Conservation (phyloP, 2,113 vertebrate genomes). For the Elachura formosa region DNA sequence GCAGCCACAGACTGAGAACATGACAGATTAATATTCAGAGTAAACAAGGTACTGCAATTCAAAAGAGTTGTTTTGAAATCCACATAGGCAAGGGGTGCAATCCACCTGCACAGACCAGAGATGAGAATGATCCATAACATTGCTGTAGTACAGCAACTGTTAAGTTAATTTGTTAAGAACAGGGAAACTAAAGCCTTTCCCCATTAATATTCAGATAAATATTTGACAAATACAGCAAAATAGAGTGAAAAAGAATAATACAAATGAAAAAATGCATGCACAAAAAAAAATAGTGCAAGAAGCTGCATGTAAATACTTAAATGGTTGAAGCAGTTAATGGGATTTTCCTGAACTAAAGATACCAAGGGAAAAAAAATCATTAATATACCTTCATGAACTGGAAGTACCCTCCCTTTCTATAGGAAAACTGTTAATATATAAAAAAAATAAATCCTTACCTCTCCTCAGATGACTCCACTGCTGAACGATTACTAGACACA, state of each 20-base stretch:
- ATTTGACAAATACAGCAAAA: neutral
- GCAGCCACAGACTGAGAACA: neutral
- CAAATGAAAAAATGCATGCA: neutral
- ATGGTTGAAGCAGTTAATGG: neutral
- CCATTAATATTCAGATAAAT: neutral
- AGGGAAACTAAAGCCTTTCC: neutral
- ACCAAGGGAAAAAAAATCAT: neutral
- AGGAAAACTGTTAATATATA: neutral
- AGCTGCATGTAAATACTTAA: neutral
- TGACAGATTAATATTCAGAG: neutral
- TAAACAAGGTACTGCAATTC: neutral
- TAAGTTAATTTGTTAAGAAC: neutral
- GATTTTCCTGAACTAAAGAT: neutral
- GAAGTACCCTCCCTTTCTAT: neutral
- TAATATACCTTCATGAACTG: neutral
- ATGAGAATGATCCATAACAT: neutral
- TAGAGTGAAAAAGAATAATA: neutral
- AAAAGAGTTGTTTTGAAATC: neutral
- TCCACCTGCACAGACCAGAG: neutral
- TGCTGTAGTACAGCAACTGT: neutral
- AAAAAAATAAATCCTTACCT: neutral
- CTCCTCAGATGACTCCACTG: neutral
- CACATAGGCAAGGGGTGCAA: neutral
- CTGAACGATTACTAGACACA: neutral
- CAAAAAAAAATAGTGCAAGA: rapidly evolving